Conservation (phyloP, 2,113 vertebrate species). For the Indri indri region DNA sequence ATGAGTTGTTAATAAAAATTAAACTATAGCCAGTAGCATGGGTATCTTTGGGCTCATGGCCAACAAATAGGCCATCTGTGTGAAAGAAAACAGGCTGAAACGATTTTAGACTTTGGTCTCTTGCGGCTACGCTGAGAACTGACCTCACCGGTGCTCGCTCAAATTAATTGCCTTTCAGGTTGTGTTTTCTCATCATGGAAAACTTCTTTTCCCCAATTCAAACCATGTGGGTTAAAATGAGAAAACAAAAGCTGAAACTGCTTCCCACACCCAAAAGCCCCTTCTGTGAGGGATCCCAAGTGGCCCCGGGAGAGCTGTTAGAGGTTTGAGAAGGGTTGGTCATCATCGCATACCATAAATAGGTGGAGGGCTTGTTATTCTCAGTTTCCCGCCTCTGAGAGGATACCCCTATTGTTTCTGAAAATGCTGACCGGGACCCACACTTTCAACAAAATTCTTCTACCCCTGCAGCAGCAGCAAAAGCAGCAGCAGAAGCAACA, state of each 20-base stretch:
- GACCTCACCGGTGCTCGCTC: slow-evolving; percentile 51
- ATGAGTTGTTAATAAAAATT: slow-evolving; percentile 59
- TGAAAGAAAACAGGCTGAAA: slow-evolving; percentile 57
- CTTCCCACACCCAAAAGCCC: neutral
- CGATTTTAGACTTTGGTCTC: slow-evolving; percentile 46
- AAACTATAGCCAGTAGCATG: slow-evolving; percentile 30
- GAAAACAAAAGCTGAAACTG: slow-evolving; percentile 39
- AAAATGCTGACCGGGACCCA: slow-evolving; percentile 81
- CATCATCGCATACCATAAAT: slow-evolving; percentile 67
- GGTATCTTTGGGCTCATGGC: slow-evolving; percentile 42
- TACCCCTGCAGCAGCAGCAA: slow-evolving; percentile 61
- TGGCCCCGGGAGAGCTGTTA: slow-evolving; percentile 50
- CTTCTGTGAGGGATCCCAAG: slow-evolving; percentile 28
- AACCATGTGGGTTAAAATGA: slow-evolving; percentile 60
- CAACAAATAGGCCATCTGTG: slow-evolving; percentile 45
- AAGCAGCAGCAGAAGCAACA: slow-evolving; percentile 64
- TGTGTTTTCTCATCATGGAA: slow-evolving; percentile 48
- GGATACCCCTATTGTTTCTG: slow-evolving; percentile 85
- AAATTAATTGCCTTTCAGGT: slow-evolving; percentile 52
- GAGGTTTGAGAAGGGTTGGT: slow-evolving; percentile 36
- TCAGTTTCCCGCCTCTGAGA: slow-evolving; percentile 73
- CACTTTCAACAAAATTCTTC: slow-evolving; percentile 66
- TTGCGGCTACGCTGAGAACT: neutral
- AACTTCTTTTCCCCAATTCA: slow-evolving; percentile 43
- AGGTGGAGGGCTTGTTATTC: slow-evolving; percentile 76